Conservation (phyloP, 1,140 invertebrate species). For the Aphis craccivora region DNA sequence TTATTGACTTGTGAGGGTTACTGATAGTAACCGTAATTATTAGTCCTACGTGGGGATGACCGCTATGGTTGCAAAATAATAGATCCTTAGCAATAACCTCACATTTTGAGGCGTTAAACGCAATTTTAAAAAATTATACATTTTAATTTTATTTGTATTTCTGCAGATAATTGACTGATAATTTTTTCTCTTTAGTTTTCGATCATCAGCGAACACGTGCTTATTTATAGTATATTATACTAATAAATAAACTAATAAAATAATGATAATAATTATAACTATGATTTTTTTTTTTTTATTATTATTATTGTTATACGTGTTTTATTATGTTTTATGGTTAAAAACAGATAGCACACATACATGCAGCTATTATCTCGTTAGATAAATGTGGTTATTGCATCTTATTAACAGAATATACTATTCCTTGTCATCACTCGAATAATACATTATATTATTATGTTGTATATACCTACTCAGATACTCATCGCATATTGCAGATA, state of each 20-base stretch:
- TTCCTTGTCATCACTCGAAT: not conserved
- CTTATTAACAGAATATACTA: not conserved
- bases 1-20: not conserved
- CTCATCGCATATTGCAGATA: not conserved
- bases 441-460: not conserved
- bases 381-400: not conserved
- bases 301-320: not conserved
- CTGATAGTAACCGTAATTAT: not conserved
- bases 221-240: not conserved
- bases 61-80: not conserved
- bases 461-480: not conserved
- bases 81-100: conserved; percentile 25
- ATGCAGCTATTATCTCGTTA: not conserved
- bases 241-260: not conserved
- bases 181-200: not conserved
- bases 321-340: not conserved
- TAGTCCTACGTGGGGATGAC: not conserved
- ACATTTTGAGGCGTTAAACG: not conserved
- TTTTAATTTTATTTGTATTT: not conserved
- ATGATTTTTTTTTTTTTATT: not conserved
- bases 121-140: not conserved
- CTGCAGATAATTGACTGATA: not conserved
- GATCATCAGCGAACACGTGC: not conserved
- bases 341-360: not conserved
- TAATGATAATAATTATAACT: not conserved